Percentiles rank a stretch among this genome's conserved stretches.
phyloP scores from a whole-genome alignment of 2,888 invertebrate species.

The Pristionchus fissidentatus region DNA sequence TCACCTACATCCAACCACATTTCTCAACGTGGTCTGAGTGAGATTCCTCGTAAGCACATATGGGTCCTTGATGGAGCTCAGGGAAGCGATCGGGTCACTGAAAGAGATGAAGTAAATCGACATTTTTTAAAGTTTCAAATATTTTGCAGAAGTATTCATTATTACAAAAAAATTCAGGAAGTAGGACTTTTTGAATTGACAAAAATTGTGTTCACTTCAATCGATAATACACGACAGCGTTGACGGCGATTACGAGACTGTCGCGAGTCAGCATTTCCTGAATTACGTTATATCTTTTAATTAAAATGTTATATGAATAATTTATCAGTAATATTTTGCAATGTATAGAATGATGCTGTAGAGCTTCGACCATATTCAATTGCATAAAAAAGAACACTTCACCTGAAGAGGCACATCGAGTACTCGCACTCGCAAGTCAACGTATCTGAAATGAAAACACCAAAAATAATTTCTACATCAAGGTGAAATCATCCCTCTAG shows the following conservation, averaged over 20 bases:
- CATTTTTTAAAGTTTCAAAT: neutral
- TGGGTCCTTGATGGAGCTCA: conserved; percentile 74
- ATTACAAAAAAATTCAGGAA: neutral
- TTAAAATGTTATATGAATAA: conserved; percentile 1
- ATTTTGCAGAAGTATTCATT: neutral
- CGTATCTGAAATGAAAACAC: neutral
- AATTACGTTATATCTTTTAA: conserved; percentile 56
- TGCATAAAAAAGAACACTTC: neutral
- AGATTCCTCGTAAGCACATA: conserved; percentile 74
- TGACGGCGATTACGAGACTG: conserved; percentile 75
- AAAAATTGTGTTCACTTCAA: conserved; percentile 51
- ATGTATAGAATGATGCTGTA: no score
- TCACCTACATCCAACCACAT: conserved; percentile 63
- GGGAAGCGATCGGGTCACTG: conserved; percentile 69
- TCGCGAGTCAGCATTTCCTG: conserved; percentile 76
- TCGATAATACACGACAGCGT: conserved; percentile 71
- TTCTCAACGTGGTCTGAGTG: conserved; percentile 75
- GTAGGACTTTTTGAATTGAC: neutral
- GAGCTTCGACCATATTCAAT: neutral
- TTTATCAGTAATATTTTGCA: no score
- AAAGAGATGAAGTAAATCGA: conserved; percentile 4
- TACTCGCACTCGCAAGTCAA: neutral
- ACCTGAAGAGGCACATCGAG: conserved; percentile 42
- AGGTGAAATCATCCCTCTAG: no score
- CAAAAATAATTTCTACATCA: neutral